These are phyloP conservation scores for Melangyna quadrimaculata DNA, from an alignment of 2,888 invertebrate genomes.

Conservation along the genomic window DNA sequence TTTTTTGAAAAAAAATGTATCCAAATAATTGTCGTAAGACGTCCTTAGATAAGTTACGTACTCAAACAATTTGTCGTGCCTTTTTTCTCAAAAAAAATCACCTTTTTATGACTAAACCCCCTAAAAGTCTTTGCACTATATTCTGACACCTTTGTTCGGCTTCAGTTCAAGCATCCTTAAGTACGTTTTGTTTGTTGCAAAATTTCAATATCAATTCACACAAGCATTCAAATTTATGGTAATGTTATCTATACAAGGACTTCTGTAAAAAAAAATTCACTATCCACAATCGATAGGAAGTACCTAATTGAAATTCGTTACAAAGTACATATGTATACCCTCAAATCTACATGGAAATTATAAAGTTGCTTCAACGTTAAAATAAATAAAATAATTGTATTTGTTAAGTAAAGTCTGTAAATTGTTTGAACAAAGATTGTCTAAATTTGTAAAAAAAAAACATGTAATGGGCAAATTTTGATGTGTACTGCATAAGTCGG, in stretches of 20 bases:
- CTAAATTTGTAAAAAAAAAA: not conserved
- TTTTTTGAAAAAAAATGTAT: too few relatives aligned
- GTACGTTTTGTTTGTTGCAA: not conserved
- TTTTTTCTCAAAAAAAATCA: too few relatives aligned
- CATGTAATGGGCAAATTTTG: not conserved
- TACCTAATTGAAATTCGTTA: not conserved
- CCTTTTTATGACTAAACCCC: too few relatives aligned
- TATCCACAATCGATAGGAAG: not conserved
- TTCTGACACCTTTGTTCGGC: too few relatives aligned
- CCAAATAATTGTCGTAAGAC: too few relatives aligned
- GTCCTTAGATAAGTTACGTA: too few relatives aligned
- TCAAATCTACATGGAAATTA: too few relatives aligned
- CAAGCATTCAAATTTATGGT: not conserved
- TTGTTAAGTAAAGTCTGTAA: not conserved
- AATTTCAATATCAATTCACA: not conserved
- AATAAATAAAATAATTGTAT: not conserved
- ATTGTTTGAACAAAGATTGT: not conserved
- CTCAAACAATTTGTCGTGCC: too few relatives aligned
- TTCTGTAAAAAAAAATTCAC: not conserved
- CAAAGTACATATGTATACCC: too few relatives aligned
- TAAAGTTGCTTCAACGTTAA: too few relatives aligned
- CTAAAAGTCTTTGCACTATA: too few relatives aligned
- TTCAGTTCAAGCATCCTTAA: not conserved
- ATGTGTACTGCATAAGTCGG: not conserved
- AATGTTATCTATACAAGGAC: not conserved